These are phyloP conservation scores for Octomys mimax DNA, from an alignment of 2,797 vertebrate species.

Conservation along the genomic window DNA sequence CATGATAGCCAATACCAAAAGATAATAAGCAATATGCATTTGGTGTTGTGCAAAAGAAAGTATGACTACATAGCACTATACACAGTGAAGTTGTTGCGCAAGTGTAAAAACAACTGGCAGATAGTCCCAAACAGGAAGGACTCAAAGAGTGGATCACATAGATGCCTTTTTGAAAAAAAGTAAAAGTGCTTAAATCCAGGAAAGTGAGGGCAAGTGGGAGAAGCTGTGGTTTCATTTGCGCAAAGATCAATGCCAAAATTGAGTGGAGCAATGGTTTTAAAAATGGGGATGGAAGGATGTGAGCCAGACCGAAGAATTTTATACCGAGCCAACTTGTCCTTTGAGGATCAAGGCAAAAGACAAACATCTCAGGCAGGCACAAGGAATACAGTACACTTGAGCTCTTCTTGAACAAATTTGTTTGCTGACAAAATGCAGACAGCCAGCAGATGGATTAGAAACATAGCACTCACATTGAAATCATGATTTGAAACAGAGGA, in stretches of 20 bases:
- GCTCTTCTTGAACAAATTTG: constrained; percentile 28
- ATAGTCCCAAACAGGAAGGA: background rate
- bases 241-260: background rate
- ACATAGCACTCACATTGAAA: background rate
- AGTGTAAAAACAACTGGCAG: background rate
- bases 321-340: constrained; percentile 56
- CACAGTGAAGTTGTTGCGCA: background rate
- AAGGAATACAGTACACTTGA: background rate
- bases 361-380: constrained; percentile 21
- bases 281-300: background rate
- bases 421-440: constrained; percentile 48
- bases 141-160: background rate
- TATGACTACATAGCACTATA: background rate
- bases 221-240: constrained; percentile 14
- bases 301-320: constrained; percentile 22
- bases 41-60: background rate
- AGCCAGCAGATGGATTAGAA: background rate
- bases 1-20: background rate
- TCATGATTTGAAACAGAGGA: background rate
- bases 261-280: background rate
- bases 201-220: background rate
- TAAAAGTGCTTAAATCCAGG: constrained; percentile 23
- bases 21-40: background rate
- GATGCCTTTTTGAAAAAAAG: background rate
- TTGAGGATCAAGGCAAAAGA: constrained; percentile 34